Evolutionary conservation across 2,113 vertebrate species (phyloP).

Genomic region (Pachyramphus minor): DNA sequence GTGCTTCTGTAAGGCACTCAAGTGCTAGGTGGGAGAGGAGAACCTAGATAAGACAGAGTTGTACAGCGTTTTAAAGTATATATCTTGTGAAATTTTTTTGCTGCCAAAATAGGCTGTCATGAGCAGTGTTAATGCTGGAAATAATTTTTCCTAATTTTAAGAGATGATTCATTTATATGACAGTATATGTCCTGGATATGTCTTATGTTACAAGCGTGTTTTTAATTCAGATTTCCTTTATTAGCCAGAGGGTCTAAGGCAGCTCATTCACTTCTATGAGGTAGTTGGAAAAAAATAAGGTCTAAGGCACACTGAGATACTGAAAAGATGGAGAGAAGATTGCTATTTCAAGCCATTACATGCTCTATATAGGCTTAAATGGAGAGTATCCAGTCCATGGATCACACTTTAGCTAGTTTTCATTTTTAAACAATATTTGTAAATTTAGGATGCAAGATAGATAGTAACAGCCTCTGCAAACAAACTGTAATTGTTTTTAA

Average conservation of each 20-base stretch:
- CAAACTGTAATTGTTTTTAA: not conserved
- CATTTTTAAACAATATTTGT: not conserved
- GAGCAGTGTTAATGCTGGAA: not conserved
- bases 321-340: not conserved
- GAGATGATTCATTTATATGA: constrained; percentile 19
- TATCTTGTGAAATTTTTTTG: not conserved
- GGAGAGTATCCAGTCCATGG: not conserved
- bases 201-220: not conserved
- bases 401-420: not conserved
- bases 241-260: not conserved
- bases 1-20: not conserved
- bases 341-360: not conserved
- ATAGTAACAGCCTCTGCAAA: not conserved
- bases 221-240: not conserved
- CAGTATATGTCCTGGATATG: not conserved
- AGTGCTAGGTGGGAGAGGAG: not conserved
- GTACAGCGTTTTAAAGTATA: not conserved
- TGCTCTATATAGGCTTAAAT: not conserved
- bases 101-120: constrained; percentile 3
- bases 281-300: not conserved
- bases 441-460: not conserved
- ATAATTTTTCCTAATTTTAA: constrained; percentile 24
- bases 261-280: not conserved
- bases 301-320: not conserved
- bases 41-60: not conserved